Base-by-base conservation (phyloP, 2,797 vertebrate species). In the Siniperca obscura region DNA sequence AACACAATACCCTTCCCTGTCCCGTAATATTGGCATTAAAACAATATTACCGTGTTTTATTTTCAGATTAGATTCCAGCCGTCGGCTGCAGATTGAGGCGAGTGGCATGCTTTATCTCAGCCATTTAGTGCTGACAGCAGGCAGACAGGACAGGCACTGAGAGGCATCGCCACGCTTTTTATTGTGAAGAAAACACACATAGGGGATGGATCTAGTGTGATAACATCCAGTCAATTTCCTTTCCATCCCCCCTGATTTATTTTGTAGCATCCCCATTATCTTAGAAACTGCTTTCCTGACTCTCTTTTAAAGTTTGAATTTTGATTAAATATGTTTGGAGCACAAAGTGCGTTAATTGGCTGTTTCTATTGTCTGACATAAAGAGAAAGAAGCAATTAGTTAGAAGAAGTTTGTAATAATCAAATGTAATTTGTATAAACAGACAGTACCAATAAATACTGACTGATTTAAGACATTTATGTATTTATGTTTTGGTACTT, bases 161-260 rank as follows among this genome's bases (percentile, higher is more conserved):
- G 82, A 87, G 80, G 74, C 89, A 86, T 81, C 57, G 60, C 78
- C 52, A n/a, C 17, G 36, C 74, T 80, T 92, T 94, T 92, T 92
- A 91, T 88, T 93, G 87, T 84, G 89, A 92, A 86, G 86, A 93
- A 91, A 92, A 90, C 90, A 93, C 88, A 87, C 89, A 90, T 80
- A 81, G 82, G 56, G 83, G 81, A 94, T 88, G 85, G 82, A 92
- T 93, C 87, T 83, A 62, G 76, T 84, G 80, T 85, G 94, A 96
- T 95, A 95, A 90, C 91, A 94, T 92, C 90, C 87, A 94, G 88
- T 86, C 92, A 92, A 95, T 96, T 95, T 93, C 84, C 89, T 90
- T 82, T 89, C 80, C 69, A 59, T 90, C 80, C 79, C 62, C 74
- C 81, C 74, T 88, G 88, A 94, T 93, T 91, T 88, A 91, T 93